A percentile compares a stretch with the other conserved stretches of the same genome.
Evolutionary conservation across 2,797 vertebrate genomes (phyloP).

Genomic region (Squalus acanthias): DNA sequence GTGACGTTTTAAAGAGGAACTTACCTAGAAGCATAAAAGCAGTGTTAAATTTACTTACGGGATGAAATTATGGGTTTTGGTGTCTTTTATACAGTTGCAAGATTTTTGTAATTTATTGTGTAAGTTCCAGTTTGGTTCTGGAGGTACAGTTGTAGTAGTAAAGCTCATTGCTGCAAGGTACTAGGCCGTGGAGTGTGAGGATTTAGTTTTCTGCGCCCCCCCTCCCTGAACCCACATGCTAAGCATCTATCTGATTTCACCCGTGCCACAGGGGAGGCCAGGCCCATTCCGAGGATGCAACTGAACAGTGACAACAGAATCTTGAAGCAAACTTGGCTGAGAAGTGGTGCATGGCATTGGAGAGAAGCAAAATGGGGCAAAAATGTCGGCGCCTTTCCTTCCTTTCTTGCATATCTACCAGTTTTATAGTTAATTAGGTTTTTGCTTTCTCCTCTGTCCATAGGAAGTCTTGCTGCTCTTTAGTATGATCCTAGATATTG

Average conservation of each 20-base stretch:
- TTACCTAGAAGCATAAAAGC: background rate
- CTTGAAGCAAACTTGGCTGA: background rate
- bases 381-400: too few species aligned
- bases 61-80: background rate
- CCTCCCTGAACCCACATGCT: background rate
- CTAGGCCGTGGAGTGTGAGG: background rate
- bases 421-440: too few species aligned
- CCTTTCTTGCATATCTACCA: too few species aligned
- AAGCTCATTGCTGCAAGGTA: background rate
- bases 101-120: background rate
- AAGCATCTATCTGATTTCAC: background rate
- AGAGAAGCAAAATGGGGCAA: too few species aligned
- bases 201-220: background rate
- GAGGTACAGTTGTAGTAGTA: background rate
- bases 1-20: background rate
- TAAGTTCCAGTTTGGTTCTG: background rate
- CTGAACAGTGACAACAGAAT: background rate
- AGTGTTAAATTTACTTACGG: background rate
- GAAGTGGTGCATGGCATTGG: too few species aligned
- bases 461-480: too few species aligned
- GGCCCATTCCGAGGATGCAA: background rate
- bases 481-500: too few species aligned
- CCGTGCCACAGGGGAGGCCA: background rate
- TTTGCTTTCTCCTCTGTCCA: too few species aligned
- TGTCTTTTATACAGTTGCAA: background rate